These are phyloP conservation scores for Aleiodes alternator DNA, from an alignment of 2,888 invertebrate genomes.

Conservation along the genomic window DNA sequence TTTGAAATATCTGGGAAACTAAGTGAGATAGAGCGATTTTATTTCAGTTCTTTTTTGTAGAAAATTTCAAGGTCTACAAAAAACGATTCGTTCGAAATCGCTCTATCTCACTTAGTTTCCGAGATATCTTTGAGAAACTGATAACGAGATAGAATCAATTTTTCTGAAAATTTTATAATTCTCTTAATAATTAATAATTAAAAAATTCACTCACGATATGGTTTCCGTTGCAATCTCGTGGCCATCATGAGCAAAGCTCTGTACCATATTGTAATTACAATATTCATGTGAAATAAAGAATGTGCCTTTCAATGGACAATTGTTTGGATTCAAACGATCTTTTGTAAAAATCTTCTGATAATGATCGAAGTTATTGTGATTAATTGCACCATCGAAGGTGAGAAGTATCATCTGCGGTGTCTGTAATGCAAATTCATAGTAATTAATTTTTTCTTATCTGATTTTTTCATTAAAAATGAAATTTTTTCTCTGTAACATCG, in stretches of 20 bases:
- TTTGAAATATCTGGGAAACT: too few species aligned
- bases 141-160: too few species aligned
- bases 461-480: not conserved
- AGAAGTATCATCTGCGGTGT: constrained; percentile 94
- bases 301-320: constrained; percentile 91
- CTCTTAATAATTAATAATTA: constrained; percentile 23
- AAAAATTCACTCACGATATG: constrained; percentile 80
- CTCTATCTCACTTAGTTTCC: too few species aligned
- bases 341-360: constrained; percentile 90
- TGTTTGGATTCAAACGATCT: constrained; percentile 90
- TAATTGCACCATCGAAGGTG: constrained; percentile 95
- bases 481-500: too few species aligned
- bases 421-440: constrained; percentile 76
- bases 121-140: too few species aligned
- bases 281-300: constrained; percentile 93
- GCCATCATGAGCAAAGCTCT: constrained; percentile 90
- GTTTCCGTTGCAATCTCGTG: constrained; percentile 89
- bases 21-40: too few species aligned
- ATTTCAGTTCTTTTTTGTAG: too few species aligned
- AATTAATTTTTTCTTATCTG: constrained; percentile 1
- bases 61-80: too few species aligned
- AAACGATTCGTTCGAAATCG: too few species aligned
- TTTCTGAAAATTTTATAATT: too few species aligned
- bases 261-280: constrained; percentile 96
- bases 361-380: constrained; percentile 92